Conservation (phyloP, 2,888 invertebrate species). For the Drosophila flavopinicola region DNA sequence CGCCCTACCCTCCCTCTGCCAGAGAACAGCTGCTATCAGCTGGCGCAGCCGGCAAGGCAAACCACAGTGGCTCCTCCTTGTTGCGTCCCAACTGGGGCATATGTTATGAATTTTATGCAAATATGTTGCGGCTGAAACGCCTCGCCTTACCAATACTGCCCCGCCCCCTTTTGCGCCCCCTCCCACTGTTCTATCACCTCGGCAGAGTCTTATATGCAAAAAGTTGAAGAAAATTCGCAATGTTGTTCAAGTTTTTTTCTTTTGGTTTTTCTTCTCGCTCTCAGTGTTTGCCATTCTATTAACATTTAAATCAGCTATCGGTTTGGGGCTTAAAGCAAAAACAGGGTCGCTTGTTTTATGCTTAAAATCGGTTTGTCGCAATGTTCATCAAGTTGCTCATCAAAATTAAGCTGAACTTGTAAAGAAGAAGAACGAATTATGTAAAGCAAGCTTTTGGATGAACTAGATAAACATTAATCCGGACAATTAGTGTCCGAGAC, state of each 20-base stretch:
- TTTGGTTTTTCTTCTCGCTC: slow-evolving; percentile 16
- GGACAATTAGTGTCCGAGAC: too few species aligned
- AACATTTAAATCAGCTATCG: slow-evolving; percentile 61
- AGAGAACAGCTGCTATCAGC: neutral
- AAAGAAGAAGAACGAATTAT: neutral
- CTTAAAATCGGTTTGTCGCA: neutral
- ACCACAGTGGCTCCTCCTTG: slow-evolving; percentile 21
- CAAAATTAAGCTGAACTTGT: neutral
- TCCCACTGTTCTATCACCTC: neutral
- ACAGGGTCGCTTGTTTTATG: neutral
- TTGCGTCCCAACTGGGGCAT: slow-evolving; percentile 44
- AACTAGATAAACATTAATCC: too few species aligned
- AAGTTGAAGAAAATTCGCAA: slow-evolving; percentile 50
- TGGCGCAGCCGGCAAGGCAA: slow-evolving; percentile 3
- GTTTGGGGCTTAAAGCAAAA: slow-evolving; percentile 6
- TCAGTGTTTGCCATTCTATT: slow-evolving; percentile 43
- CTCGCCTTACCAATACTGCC: slow-evolving; percentile 19
- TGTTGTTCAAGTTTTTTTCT: slow-evolving; percentile 25
- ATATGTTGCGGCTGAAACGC: slow-evolving; percentile 50
- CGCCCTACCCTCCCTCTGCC: neutral
- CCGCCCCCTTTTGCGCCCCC: neutral
- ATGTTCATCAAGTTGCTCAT: neutral
- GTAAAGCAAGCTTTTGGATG: too few species aligned
- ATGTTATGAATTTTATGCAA: slow-evolving; percentile 75
- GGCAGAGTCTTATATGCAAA: slow-evolving; percentile 13